Base-by-base conservation (phyloP, 2,888 invertebrate genomes). In the Hetaerina titia region DNA sequence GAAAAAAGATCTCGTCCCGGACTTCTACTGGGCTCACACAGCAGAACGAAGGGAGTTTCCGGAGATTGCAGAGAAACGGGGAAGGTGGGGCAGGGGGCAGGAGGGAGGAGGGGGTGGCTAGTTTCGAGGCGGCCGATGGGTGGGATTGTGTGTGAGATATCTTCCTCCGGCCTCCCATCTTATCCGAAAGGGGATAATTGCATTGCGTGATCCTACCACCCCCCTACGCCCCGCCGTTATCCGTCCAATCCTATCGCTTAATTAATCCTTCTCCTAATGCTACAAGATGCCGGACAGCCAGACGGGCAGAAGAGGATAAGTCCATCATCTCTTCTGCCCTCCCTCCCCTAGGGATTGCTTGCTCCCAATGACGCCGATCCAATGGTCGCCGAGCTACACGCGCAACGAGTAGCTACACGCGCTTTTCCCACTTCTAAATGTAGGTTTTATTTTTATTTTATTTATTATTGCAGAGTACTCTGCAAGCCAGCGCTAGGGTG, bases 241-340 rank as follows among this genome's bases (percentile, higher is more conserved):
- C 87, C 87, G 6, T 25, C 87, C 87, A 25, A 87, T 87, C 87
- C 87, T 25, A 87, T 87, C 87, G 87, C 87, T 87, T 87, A 87
- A 87, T 87, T 87, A 87, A 87, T 87, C 87, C 87, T 45, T 31
- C 87, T 87, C 87, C 87, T 87, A 87, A 87, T 87, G 45, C 87
- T 31, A 45, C 25, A 87, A 25, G 87, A 87, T 31, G 31, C 25
- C 87, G 15, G 87, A 45, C 45, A 45, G 45, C 19, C 69, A 69
- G 19, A 31, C 22, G 87, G 87, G 63, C 63, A 87, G 87, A 7
- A 25, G 7, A 81, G 81, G 87, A 25, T 25, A n/a, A 87, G 87
- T 87, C 87, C 45, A 87, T 87, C 87, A 87, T 87, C 87, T 31
- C 87, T 87, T 13, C 15, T 25, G 22, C 87, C 81, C 5, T 11